Base-by-base conservation (phyloP, 2,113 vertebrate genomes). In the Barnardius zonarius region DNA sequence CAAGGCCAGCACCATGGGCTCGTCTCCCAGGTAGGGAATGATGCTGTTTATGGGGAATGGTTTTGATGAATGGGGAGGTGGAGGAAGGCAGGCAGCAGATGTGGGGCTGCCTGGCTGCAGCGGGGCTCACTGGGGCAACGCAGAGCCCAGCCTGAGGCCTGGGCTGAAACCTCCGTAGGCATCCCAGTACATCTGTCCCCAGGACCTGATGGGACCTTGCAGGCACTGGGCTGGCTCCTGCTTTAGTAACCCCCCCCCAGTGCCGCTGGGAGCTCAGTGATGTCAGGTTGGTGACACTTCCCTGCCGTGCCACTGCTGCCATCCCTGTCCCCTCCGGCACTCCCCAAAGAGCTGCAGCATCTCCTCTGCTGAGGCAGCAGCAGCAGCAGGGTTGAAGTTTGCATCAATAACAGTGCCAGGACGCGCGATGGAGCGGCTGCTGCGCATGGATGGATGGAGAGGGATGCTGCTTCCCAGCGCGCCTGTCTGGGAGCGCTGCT, bases 81-180 rank as follows among this genome's bases (percentile, higher is more conserved):
- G 39, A 48, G 41, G 57, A 22, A 13, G 37, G 39, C 7, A 44
- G 67, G 15, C 37, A 27, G 67, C 0, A 3, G 9, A 68, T 0
- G 8, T 1, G 27, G 30, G 41, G 46, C 46, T 64, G 43, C 10
- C 54, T 4, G 43, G n/a, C 57, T 78, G 49, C 6, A 0, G 30
- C 0, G 4, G 33, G 51, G 24, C 4, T n/a, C 8, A 5, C 5
- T 0, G 10, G 17, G 27, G 37, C 17, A 39, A 10, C 1, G 23
- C 51, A 19, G n/a, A 78, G 14, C 30, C 16, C 13, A 27, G 19
- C 16, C 15, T 37, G 67, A 48, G 72, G 28, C 14, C 2, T 2
- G 4, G 16, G 44, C 64, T 61, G 49, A 35, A 46, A 8, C 1
- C 18, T 19, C 18, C 13, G 4, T 0, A 1, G 17, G 16, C 28